Evolutionary conservation across 2,797 vertebrate genomes (phyloP).

Genomic region (Lagorchestes hirsutus): DNA sequence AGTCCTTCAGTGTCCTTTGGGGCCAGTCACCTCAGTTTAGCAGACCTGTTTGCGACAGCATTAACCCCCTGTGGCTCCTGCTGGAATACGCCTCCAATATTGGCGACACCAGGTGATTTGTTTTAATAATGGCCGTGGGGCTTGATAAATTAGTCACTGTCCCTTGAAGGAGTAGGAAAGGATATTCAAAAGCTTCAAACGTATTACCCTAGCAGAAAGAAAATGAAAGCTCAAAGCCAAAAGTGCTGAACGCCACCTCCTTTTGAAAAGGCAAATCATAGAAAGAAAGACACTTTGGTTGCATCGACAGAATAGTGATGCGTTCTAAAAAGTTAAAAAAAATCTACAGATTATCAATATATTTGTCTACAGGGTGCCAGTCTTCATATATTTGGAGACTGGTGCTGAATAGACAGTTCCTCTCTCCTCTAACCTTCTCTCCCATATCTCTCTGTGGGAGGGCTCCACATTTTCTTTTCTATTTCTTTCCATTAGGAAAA

Average conservation of each 20-base stretch:
- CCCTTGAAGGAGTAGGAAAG: slow-evolving; percentile 17
- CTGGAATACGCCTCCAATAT: slow-evolving; percentile 32
- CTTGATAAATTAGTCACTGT: slow-evolving; percentile 69
- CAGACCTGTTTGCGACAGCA: slow-evolving; percentile 24
- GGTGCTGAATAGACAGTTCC: slow-evolving; percentile 24
- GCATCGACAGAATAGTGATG: slow-evolving; percentile 33
- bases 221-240: slow-evolving; percentile 35
- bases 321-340: neutral
- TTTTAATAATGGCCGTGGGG: slow-evolving; percentile 62
- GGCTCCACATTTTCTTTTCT: neutral
- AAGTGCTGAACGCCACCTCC: slow-evolving; percentile 14
- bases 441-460: neutral
- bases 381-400: slow-evolving; percentile 26
- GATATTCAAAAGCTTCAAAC: slow-evolving; percentile 33
- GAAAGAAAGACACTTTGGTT: neutral
- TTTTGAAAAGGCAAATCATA: slow-evolving; percentile 33
- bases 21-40: slow-evolving; percentile 51
- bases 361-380: slow-evolving; percentile 38
- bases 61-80: slow-evolving; percentile 41
- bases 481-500: slow-evolving; percentile 19
- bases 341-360: neutral
- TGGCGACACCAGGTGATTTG: slow-evolving; percentile 35
- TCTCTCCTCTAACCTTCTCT: neutral
- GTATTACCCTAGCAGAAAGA: neutral
- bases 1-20: slow-evolving; percentile 36